A percentile compares a stretch with the other conserved stretches of the same genome.
These are phyloP conservation scores for Forbesichthys agassizii DNA, from an alignment of 2,113 vertebrate genomes.

Conservation along the genomic window DNA sequence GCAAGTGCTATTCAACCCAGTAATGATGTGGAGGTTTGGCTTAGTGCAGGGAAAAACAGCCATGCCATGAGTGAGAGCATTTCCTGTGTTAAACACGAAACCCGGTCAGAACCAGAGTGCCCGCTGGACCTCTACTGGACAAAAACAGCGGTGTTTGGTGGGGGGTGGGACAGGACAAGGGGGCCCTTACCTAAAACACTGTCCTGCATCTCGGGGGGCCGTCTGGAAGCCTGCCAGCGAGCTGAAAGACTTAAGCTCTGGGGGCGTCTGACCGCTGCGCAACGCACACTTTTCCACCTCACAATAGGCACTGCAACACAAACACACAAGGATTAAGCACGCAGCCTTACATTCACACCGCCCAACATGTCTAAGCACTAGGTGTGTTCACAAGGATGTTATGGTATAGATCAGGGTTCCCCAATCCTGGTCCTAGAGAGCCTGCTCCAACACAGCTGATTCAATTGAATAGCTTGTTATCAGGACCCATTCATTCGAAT, in stretches of 20 bases:
- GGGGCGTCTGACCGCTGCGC: slow-evolving; percentile 78
- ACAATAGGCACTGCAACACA: slow-evolving; percentile 81
- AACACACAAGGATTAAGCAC: slow-evolving; percentile 25
- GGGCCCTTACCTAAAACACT: slow-evolving; percentile 83
- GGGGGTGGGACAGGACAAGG: slow-evolving; percentile 55
- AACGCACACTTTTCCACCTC: slow-evolving; percentile 80
- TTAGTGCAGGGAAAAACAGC: slow-evolving; percentile 47
- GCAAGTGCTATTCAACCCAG: slow-evolving; percentile 22
- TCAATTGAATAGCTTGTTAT: no score
- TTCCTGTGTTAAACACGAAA: background rate
- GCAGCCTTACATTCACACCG: background rate
- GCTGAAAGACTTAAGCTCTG: slow-evolving; percentile 83
- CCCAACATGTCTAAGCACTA: slow-evolving; percentile 1
- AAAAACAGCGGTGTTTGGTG: slow-evolving; percentile 48
- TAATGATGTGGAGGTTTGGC: slow-evolving; percentile 40
- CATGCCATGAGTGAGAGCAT: slow-evolving; percentile 44
- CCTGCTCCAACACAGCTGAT: no score
- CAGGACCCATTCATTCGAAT: no score
- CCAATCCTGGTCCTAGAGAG: no score
- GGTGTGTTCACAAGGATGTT: background rate
- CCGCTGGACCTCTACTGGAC: slow-evolving; percentile 1
- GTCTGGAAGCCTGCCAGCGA: slow-evolving; percentile 82
- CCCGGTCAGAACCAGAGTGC: slow-evolving; percentile 2
- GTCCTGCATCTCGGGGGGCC: slow-evolving; percentile 80
- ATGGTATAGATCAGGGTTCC: background rate